phyloP scores from a whole-genome alignment of 2,797 vertebrate species.

The Vireo griseus region DNA sequence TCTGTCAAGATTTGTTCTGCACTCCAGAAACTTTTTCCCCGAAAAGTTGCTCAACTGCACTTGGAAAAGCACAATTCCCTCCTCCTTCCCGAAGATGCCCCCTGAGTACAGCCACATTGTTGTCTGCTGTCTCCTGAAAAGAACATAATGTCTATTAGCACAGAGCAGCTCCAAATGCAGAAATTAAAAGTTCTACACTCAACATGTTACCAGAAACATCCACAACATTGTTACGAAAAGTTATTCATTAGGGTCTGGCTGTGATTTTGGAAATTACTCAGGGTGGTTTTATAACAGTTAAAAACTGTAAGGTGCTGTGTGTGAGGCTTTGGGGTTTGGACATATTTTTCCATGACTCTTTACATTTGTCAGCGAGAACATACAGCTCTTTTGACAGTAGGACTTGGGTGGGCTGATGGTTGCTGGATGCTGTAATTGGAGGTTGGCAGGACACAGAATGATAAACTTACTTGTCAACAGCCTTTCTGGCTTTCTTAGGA shows the following conservation, averaged over 20 bases:
- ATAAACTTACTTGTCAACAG: slow-evolving; percentile 64
- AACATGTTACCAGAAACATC: slow-evolving; percentile 14
- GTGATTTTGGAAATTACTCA: slow-evolving; percentile 46
- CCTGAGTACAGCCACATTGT: slow-evolving; percentile 11
- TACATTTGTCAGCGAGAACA: slow-evolving; percentile 3
- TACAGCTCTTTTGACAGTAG: slow-evolving; percentile 40
- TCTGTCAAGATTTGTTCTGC: neutral
- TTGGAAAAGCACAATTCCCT: slow-evolving; percentile 14
- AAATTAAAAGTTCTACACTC: neutral
- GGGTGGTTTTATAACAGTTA: slow-evolving; percentile 23
- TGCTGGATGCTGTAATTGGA: slow-evolving; percentile 41
- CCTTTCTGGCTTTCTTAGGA: slow-evolving; percentile 15
- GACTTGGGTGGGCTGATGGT: slow-evolving; percentile 53
- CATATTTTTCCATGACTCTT: slow-evolving; percentile 25
- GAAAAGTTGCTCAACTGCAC: slow-evolving; percentile 13
- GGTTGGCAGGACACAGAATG: slow-evolving; percentile 24
- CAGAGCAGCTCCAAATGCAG: neutral
- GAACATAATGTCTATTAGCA: neutral
- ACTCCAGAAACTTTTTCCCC: neutral
- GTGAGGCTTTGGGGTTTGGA: slow-evolving; percentile 20
- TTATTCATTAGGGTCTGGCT: slow-evolving; percentile 38
- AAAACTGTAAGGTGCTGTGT: slow-evolving; percentile 28
- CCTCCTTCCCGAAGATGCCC: neutral
- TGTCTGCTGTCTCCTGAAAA: slow-evolving; percentile 33
- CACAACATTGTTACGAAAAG: slow-evolving; percentile 31